A percentile compares a stretch with the other conserved stretches of the same genome.
Evolutionary conservation across 2,113 vertebrate species (phyloP).

Genomic region (Myrmecophaga tridactyla): DNA sequence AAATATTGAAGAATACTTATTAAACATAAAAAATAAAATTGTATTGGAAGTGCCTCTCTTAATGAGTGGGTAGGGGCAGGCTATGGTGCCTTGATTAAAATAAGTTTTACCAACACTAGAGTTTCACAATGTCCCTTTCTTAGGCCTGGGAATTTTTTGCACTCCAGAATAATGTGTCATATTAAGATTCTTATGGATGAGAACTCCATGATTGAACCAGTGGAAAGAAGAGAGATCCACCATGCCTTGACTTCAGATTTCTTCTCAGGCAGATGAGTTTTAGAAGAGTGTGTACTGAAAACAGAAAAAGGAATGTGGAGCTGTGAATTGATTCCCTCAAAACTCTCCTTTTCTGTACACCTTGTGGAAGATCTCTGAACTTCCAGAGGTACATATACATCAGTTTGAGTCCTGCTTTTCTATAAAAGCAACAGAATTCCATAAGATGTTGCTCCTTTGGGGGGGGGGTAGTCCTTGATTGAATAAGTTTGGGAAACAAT

Average conservation of each 20-base stretch:
- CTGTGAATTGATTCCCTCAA: background rate
- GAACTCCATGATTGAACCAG: background rate
- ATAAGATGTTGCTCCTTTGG: background rate
- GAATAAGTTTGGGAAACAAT: background rate
- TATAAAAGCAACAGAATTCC: background rate
- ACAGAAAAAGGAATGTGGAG: background rate
- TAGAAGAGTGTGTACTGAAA: background rate
- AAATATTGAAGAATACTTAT: background rate
- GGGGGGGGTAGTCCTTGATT: background rate
- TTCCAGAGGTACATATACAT: background rate
- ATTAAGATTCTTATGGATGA: background rate
- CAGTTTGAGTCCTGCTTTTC: background rate
- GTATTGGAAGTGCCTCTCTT: background rate
- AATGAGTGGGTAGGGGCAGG: background rate
- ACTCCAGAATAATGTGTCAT: background rate
- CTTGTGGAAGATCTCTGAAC: background rate
- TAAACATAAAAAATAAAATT: background rate
- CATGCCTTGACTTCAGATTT: background rate
- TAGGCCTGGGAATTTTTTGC: background rate
- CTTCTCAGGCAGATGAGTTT: background rate
- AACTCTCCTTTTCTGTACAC: background rate
- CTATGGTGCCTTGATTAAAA: background rate
- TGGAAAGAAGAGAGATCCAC: background rate
- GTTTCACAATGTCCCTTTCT: background rate
- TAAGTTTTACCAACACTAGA: background rate